Conservation (phyloP, 2,888 invertebrate species). For the Drosophila atripex region DNA sequence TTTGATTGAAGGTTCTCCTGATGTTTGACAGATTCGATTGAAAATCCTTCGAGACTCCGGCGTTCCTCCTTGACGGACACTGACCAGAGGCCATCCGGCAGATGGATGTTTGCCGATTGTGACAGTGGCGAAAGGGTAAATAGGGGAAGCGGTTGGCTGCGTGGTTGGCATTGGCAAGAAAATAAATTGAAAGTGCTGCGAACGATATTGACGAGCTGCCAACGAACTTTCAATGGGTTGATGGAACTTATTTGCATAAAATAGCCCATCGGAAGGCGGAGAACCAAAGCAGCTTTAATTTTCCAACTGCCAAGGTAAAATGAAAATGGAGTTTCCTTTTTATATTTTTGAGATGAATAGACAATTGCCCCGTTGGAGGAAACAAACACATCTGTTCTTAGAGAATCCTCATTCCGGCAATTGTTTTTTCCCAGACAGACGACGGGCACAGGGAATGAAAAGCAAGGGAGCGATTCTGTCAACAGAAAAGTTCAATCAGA, state of each 20-base stretch:
- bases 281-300: slow-evolving; percentile 58
- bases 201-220: slow-evolving; percentile 27
- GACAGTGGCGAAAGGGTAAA: slow-evolving; percentile 76
- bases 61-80: slow-evolving; percentile 65
- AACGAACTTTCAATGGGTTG: slow-evolving; percentile 62
- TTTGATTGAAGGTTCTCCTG: slow-evolving; percentile 81
- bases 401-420: slow-evolving; percentile 71
- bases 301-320: slow-evolving; percentile 22
- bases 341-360: slow-evolving; percentile 55
- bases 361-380: slow-evolving; percentile 52
- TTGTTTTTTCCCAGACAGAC: slow-evolving; percentile 56
- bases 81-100: slow-evolving; percentile 51
- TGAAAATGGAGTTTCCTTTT: slow-evolving; percentile 30
- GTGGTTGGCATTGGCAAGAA: slow-evolving; percentile 30
- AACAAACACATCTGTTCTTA: slow-evolving; percentile 72
- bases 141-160: slow-evolving; percentile 44
- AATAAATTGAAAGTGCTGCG: slow-evolving; percentile 63
- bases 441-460: slow-evolving; percentile 31
- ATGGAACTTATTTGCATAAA: slow-evolving; percentile 78
- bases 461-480: slow-evolving; percentile 58
- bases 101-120: slow-evolving; percentile 75
- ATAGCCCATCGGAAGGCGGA: slow-evolving; percentile 51
- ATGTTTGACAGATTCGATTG: slow-evolving; percentile 83
- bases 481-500: slow-evolving; percentile 80
- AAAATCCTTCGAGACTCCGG: slow-evolving; percentile 71